Conservation (phyloP, 2,888 invertebrate species). For the Leptopilina drosophilae region DNA sequence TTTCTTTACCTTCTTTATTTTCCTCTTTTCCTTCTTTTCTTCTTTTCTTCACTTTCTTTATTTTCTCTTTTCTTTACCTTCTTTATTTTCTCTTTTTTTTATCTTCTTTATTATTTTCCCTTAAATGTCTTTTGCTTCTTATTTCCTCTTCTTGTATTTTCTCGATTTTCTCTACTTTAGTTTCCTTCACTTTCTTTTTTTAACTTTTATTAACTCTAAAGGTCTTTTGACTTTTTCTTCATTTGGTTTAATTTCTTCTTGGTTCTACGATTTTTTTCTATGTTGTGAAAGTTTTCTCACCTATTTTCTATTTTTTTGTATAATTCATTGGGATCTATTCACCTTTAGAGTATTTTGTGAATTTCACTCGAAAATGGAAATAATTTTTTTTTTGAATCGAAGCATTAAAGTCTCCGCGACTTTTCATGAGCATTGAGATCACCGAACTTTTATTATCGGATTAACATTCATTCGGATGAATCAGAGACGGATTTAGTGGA, state of each 20-base stretch:
- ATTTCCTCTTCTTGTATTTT: background rate
- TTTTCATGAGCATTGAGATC: slow-evolving; percentile 30
- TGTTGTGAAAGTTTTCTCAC: no score
- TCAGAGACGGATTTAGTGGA: slow-evolving; percentile 11
- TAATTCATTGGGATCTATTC: no score
- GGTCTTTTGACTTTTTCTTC: background rate
- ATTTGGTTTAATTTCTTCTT: no score
- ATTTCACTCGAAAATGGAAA: background rate
- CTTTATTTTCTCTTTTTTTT: no score
- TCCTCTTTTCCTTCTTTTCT: no score
- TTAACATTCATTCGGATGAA: background rate
- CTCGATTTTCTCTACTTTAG: background rate
- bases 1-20: no score
- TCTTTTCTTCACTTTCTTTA: background rate
- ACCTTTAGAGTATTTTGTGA: no score
- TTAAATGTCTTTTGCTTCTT: no score
- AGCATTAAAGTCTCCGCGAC: slow-evolving; percentile 35
- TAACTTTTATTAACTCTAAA: background rate
- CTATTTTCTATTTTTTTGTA: no score
- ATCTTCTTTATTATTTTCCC: no score
- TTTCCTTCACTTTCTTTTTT: no score
- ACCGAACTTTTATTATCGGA: background rate
- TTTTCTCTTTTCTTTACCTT: background rate
- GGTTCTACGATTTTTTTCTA: no score
- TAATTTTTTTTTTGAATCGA: background rate